Conservation (phyloP, 2,113 vertebrate genomes). For the Panthera leo region DNA sequence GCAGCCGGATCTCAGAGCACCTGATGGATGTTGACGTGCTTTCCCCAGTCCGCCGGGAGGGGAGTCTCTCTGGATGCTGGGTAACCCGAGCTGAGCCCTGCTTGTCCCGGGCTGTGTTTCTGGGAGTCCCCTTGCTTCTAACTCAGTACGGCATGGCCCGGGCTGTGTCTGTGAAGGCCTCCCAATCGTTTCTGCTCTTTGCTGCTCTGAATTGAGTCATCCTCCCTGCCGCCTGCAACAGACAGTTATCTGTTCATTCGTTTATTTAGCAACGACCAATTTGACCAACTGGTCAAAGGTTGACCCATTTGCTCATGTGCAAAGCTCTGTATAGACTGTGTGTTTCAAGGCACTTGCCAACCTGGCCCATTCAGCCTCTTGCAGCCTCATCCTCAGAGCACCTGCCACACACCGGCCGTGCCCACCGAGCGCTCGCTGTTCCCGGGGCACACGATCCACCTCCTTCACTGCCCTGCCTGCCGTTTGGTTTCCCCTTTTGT, state of each 20-base stretch:
- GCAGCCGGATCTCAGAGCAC: slow-evolving; percentile 78
- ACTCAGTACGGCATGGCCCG: neutral
- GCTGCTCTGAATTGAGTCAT: neutral
- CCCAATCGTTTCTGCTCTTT: neutral
- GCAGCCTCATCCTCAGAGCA: neutral
- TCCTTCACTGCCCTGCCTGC: neutral
- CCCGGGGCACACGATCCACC: neutral
- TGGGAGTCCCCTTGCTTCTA: neutral
- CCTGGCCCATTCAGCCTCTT: neutral
- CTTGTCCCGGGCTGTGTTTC: neutral
- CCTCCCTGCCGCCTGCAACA: accelerated
- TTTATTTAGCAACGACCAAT: neutral
- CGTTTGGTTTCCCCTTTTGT: neutral
- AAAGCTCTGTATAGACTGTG: neutral
- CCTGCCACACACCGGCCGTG: neutral
- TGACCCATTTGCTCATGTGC: neutral
- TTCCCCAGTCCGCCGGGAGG: slow-evolving; percentile 73
- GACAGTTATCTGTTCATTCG: neutral
- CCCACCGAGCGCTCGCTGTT: neutral
- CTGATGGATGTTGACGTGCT: slow-evolving; percentile 75
- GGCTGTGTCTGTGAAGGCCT: neutral
- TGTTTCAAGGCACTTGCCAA: neutral
- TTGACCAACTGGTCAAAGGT: too few species aligned
- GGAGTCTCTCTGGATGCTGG: slow-evolving; percentile 59
- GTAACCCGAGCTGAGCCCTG: neutral